Conservation (phyloP, 2,888 invertebrate species). For the Catocala nupta region DNA sequence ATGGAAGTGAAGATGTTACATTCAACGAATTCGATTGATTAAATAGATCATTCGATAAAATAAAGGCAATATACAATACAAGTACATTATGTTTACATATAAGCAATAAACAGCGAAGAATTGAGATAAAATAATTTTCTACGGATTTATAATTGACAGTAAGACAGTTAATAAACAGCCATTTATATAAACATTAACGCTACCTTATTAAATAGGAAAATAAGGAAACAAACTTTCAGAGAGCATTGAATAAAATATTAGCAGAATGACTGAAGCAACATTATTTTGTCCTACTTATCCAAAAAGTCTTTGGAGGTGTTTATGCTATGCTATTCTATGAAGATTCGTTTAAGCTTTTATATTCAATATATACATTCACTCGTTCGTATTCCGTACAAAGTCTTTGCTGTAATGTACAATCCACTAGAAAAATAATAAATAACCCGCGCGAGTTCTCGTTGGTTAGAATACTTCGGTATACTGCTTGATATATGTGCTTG, state of each 20-base stretch:
- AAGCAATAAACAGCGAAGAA: constrained; percentile 29
- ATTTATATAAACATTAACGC: constrained; percentile 35
- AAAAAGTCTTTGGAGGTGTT: constrained; percentile 47
- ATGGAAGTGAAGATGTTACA: neutral
- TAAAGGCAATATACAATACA: constrained; percentile 20
- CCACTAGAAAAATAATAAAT: constrained; percentile 35
- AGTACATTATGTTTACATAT: neutral
- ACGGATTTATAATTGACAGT: constrained; percentile 50
- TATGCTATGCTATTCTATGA: constrained; percentile 33
- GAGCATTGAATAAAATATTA: constrained; percentile 15
- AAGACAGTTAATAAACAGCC: constrained; percentile 46
- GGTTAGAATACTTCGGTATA: constrained; percentile 32
- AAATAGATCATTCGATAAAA: neutral
- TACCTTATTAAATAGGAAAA: constrained; percentile 22
- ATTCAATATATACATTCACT: constrained; percentile 35
- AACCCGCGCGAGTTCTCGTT: constrained; percentile 16
- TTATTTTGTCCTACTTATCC: constrained; percentile 37
- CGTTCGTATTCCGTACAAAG: constrained; percentile 18
- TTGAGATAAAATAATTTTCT: constrained; percentile 29
- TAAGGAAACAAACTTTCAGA: neutral
- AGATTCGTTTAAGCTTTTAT: constrained; percentile 33
- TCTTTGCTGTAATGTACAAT: constrained; percentile 17
- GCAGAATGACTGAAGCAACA: constrained; percentile 28
- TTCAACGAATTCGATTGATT: too few species aligned
- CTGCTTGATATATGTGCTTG: constrained; percentile 46